Conservation (phyloP, 2,113 vertebrate genomes). For the Ophiodon elongatus region DNA sequence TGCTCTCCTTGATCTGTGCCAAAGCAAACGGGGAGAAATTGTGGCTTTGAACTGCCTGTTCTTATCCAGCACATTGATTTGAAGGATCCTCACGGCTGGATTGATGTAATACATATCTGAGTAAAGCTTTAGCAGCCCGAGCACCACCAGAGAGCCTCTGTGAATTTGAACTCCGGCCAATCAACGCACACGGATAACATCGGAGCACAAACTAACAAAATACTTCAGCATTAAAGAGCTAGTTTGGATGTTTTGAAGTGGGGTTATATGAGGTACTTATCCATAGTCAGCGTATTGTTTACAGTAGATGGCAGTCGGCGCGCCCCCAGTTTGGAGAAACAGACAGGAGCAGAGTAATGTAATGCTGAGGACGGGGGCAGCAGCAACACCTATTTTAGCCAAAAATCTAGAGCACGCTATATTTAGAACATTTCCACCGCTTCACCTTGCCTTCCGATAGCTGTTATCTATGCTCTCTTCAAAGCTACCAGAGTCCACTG, state of each 20-base stretch:
- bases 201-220: background rate
- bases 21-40: conserved; percentile 63
- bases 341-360: too few relatives aligned
- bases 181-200: conserved; percentile 31
- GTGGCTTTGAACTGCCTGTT: conserved; percentile 70
- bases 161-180: conserved; percentile 33
- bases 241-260: background rate
- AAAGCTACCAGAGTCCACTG: too few relatives aligned
- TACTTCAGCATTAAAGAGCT: background rate
- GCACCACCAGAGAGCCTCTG: conserved; percentile 30
- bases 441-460: too few relatives aligned
- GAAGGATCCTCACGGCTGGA: conserved; percentile 50
- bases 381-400: background rate
- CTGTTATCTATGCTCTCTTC: too few relatives aligned
- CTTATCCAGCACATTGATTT: conserved; percentile 60
- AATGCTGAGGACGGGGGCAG: too few relatives aligned
- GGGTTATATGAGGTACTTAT: background rate
- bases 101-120: conserved; percentile 31
- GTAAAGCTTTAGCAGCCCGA: conserved; percentile 10
- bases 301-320: background rate
- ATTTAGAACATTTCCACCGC: too few relatives aligned
- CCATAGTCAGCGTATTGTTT: background rate
- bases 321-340: too few relatives aligned
- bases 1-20: conserved; percentile 62
- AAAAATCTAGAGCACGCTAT: too few relatives aligned